Percentiles rank a stretch among this genome's conserved stretches.
These are phyloP conservation scores for Rhopalosiphum nymphaeae DNA, from an alignment of 2,888 invertebrate species.

Conservation along the genomic window DNA sequence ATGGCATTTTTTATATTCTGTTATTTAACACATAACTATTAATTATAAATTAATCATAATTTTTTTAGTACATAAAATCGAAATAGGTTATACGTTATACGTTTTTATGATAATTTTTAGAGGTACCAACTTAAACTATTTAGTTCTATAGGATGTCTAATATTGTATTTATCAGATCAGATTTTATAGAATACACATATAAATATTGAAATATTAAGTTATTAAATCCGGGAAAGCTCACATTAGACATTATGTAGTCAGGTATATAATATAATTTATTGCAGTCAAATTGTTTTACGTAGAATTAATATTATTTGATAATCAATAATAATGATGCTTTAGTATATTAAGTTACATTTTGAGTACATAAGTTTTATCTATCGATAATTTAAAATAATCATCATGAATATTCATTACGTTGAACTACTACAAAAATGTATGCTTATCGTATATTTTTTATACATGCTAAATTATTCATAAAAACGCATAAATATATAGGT, in stretches of 20 bases:
- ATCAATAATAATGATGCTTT: background rate
- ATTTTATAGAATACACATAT: background rate
- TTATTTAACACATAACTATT: background rate
- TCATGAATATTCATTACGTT: background rate
- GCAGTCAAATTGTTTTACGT: background rate
- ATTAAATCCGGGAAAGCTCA: background rate
- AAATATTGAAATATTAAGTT: background rate
- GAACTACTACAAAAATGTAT: background rate
- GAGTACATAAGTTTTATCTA: too few species aligned
- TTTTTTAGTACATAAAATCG: background rate
- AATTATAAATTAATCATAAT: background rate
- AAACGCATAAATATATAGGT: background rate
- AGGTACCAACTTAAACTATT: background rate
- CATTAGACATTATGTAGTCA: background rate
- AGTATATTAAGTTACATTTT: too few species aligned
- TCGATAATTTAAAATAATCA: background rate
- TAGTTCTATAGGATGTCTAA: background rate
- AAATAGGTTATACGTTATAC: background rate
- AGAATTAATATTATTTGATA: background rate
- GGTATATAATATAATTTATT: background rate
- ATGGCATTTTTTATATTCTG: background rate
- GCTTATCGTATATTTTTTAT: background rate
- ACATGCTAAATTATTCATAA: background rate
- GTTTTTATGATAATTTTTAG: background rate
- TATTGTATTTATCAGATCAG: background rate